Evolutionary conservation across 1,140 invertebrate genomes (phyloP), one percentile per base, ranked within the genome.

Genomic region (Tetraneura akinire): DNA sequence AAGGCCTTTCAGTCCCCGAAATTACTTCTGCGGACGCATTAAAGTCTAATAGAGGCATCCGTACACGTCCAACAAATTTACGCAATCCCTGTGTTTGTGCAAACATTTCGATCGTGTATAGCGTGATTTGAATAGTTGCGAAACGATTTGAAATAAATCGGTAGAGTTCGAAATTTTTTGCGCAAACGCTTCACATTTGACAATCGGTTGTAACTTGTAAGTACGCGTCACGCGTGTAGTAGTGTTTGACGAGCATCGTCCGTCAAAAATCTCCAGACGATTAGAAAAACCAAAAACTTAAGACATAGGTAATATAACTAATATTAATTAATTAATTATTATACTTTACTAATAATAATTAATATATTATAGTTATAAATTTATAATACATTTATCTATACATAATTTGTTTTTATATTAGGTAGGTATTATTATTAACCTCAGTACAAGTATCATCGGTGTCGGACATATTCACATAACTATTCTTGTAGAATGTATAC

Each of bases 121-220:
- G 51, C n/a, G 16, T 3, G 51, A n/a, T 23, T 57, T 57, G 13
- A 57, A n/a, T 57, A 21, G 55, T 57, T 21, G 23, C 55, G 23
- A 14, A 57, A 57, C 55, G 55, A 13, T 57, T 57, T 57, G 55
- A 57, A 57, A 23, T 8, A 57, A 57, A 21, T 57, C n/a, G 55
- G 55, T 8, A 14, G 60, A 62, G 60, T 16, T n/a, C 26, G 26
- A 62, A 62, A 62, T 62, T 16, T 62, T 62, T 62, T 62, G 60
- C 26, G 29, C 60, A 62, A 62, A 49, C 23, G 4, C 23, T 62
- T 32, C 10, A 32, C 26, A 26, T 2, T 62, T 29, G 60, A 62
- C 26, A 62, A 62, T 3, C 23, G 11, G 26, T 62, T 62, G 60
- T 32, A n/a, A n/a, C n/a, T n/a, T n/a, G n/a, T n/a, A n/a, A n/a